Conservation (phyloP, 2,113 vertebrate species). For the Caranx melampygus region DNA sequence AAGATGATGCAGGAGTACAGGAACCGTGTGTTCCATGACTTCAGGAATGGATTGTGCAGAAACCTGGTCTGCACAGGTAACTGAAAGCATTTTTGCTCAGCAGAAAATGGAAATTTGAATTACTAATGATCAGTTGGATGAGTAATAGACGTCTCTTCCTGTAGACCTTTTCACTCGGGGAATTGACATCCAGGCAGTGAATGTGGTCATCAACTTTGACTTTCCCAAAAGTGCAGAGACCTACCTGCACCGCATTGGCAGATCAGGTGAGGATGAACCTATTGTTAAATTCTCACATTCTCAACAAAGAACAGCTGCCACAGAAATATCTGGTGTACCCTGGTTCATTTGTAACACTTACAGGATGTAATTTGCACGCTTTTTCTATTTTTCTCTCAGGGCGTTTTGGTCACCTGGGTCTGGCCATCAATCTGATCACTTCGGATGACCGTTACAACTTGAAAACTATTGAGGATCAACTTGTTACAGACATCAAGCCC, state of each 20-base stretch:
- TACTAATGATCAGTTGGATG: not conserved
- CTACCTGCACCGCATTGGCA: constrained; percentile 82
- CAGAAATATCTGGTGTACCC: not conserved
- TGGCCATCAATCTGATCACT: constrained; percentile 84
- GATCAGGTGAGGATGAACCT: constrained; percentile 75
- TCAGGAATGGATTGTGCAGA: constrained; percentile 82
- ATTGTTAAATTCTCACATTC: no score
- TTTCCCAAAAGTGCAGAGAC: constrained; percentile 84
- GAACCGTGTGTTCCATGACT: constrained; percentile 77
- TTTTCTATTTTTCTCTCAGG: constrained; percentile 56
- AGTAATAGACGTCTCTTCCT: constrained; percentile 4
- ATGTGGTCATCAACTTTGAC: constrained; percentile 84
- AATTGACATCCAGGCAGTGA: constrained; percentile 84
- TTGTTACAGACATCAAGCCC: constrained; percentile 84
- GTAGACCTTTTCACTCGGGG: constrained; percentile 83
- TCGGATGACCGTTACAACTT: constrained; percentile 83
- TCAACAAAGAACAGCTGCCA: rapidly evolving
- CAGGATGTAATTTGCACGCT: not conserved
- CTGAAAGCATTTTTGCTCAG: not conserved
- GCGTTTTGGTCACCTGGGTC: constrained; percentile 81
- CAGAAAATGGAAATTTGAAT: not conserved
- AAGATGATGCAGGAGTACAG: constrained; percentile 84
- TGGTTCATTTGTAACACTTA: not conserved
- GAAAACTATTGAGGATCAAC: constrained; percentile 82
- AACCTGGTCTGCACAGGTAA: constrained; percentile 83